Evolutionary conservation across 2,888 invertebrate species (phyloP), one percentile per base, ranked within the genome.

Genomic region (Rhaphigaster nebulosa): DNA sequence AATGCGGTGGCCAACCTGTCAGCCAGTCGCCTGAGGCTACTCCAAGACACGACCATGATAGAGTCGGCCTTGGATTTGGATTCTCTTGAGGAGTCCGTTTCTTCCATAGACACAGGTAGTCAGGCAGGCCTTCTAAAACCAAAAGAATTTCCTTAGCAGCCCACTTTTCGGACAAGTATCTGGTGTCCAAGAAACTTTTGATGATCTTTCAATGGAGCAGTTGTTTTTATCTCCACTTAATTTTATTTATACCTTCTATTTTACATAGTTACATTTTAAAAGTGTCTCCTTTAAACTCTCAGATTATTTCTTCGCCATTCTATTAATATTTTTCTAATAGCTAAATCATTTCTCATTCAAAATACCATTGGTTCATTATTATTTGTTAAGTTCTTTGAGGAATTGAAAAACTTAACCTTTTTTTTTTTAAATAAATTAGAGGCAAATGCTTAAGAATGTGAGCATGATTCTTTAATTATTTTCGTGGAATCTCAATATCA

Each of bases 41-140:
- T 97, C 93, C 97, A 97, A 93, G 97, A 97, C 94, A 97, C 97
- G 91, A 97, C 97, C 90, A 97, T 97, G 97, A 97, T 98, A 93
- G 97, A 97, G 94, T 97, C 97, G 91, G 97, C 97, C 91, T 95
- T 98, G 92, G 98, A 98, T 95, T 95, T 98, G 93, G 98, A 98
- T 94, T 97, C 97, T 93, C 94, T 97, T 92, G 97, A 97, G 93
- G 96, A 96, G 92, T 95, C 96, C 60, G 93, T 93, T 6, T 93
- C 93, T 4, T 96, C 96, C 93, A 95, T 96, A 92, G 96, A 96
- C 91, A 95, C 95, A 92, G 95, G 95, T 92, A 96, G 96, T 93
- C 96, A 96, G 93, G 95, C 95, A 45, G 96, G 96, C 92, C 94
- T 96, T 90, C 95, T 96, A 92, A 96, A 96, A 90, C 84, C 90